Evolutionary conservation across 2,888 invertebrate species (phyloP), one percentile per base, ranked within the genome.

Genomic region (Mimachlamys varia): DNA sequence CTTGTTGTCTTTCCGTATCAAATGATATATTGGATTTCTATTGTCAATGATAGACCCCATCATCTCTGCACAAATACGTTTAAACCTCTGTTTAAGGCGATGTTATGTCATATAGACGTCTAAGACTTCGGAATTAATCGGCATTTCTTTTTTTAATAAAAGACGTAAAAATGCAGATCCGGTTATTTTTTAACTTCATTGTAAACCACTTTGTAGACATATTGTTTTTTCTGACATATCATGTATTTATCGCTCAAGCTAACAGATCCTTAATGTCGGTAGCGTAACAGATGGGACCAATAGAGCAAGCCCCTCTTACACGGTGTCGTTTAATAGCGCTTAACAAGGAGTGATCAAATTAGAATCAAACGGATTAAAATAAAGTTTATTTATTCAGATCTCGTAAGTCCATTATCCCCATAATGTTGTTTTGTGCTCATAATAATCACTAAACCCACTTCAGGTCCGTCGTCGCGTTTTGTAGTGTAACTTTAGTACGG

Each of bases 271-370:
- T 0, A 76, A 27, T 15, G 27, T 12, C 33, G 12, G 33, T 76
- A 33, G 10, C 5, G 76, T 33, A 33, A 76, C 76, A 76, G 76
- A 76, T 76, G 76, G 76, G 76, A 33, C 33, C 33, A 15, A 76
- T 27, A 76, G 33, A 33, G 33, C 27, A 7, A 33, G 12, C 76
- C 76, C 22, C 76, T 13, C 76, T 76, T 76, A 76, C 76, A 13
- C 76, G 15, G 76, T 76, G 76, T 27, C 76, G 76, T 76, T 76
- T 76, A 27, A 76, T 76, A 33, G 17, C 76, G 33, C 76, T 33
- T 76, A 76, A 76, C 76, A 76, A 76, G 76, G 76, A 76, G 76
- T 76, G 76, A 76, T 76, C 76, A 76, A 76, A 76, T 76, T 76
- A 76, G 76, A 76, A 76, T 76, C 22, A 76, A 76, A 76, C 76